Evolutionary conservation across 2,797 vertebrate genomes (phyloP), one percentile per base, ranked within the genome.

Genomic region (Megaceryle alcyon): DNA sequence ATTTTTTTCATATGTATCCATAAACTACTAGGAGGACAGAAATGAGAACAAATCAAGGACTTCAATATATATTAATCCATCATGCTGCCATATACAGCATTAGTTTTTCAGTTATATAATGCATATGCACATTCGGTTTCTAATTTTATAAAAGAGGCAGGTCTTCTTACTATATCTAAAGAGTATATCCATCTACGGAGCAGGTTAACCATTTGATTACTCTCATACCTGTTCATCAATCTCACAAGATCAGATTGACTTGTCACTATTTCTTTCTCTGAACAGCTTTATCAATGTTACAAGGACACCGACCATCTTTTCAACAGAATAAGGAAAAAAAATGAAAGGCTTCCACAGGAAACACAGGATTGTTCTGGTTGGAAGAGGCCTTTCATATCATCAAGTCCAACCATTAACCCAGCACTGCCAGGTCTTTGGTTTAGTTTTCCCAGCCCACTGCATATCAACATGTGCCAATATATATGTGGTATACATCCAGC

Each of bases 61-160:
- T 88, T 91, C 82, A 88, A 59, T 49, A 69, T 29, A 35, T 31
- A 64, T 95, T 80, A 82, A 91, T 91, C 69, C 5, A 2, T 71
- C 61, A 10, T 18, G 31, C 53, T 91, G 33, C 82, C 82, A 61
- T 81, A 78, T 65, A 77, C 60, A 88, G 69, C 28, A 82, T 81
- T 87, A 75, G 11, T 21, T 94, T 83, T 61, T 81, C 71, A 76
- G 79, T 96, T 93, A 92, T n/a, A 69, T 90, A 96, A 95, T 59
- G 35, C 84, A 87, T 83, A 44, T 86, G 79, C 76, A 93, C 46
- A 78, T 69, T 80, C 87, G 44, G 31, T 49, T 92, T 87, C 94
- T 96, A 93, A 95, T 88, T 96, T 93, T 93, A 90, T 57, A 78
- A 48, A 72, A 75, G 84, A 96, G 73, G 79, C 65, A 91, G 57